phyloP scores from a whole-genome alignment of 2,888 invertebrate species.

The Spodoptera exigua region DNA sequence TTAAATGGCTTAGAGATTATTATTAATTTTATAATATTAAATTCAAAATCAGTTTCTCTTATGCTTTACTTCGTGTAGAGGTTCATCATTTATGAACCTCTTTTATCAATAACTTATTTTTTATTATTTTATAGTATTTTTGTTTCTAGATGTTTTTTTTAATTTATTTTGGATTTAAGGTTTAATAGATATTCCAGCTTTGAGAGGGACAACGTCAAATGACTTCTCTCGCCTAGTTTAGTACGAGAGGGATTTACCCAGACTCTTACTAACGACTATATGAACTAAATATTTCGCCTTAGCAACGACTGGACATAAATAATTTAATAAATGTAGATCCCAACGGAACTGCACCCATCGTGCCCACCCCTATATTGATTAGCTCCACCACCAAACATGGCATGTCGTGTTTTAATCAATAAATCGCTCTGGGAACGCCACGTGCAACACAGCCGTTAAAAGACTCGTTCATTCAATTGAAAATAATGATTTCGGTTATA shows the following conservation, averaged over 20 bases:
- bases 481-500: slow-evolving; percentile 12
- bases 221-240: no score
- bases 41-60: neutral
- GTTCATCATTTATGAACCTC: no score
- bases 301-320: slow-evolving; percentile 18
- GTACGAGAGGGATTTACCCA: no score
- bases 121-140: no score
- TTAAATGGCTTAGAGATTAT: slow-evolving; percentile 8
- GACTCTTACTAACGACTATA: no score
- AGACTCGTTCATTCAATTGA: slow-evolving; percentile 14
- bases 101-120: no score
- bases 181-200: no score
- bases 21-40: neutral
- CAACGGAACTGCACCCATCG: slow-evolving; percentile 45
- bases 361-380: slow-evolving; percentile 54
- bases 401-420: slow-evolving; percentile 54
- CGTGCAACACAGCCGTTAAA: slow-evolving; percentile 25
- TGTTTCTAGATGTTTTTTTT: no score
- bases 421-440: slow-evolving; percentile 38
- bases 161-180: no score
- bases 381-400: slow-evolving; percentile 42
- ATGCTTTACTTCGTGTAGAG: no score
- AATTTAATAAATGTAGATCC: slow-evolving; percentile 33
- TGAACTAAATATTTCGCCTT: no score
- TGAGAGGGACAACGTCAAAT: no score